Evolutionary conservation across 1,140 invertebrate species (phyloP).

Genomic region (Drosophila kanapiae): DNA sequence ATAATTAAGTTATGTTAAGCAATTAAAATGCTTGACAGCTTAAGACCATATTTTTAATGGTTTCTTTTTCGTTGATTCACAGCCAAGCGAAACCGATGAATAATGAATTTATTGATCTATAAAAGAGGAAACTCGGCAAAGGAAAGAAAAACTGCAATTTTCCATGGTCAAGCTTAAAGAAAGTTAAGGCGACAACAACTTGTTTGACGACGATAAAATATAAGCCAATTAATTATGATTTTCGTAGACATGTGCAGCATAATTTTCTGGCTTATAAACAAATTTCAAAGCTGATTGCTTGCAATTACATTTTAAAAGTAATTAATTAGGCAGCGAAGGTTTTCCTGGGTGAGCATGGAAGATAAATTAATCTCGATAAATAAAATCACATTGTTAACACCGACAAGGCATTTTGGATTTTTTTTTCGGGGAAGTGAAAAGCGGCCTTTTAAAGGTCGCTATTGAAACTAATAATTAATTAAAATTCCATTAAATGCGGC

Average conservation of each 20-base stretch:
- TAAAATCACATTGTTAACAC: slow-evolving; percentile 17
- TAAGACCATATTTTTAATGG: slow-evolving; percentile 10
- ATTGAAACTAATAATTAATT: slow-evolving; percentile 71
- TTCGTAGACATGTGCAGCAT: neutral
- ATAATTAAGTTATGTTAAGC: slow-evolving; percentile 29
- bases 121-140: slow-evolving; percentile 3
- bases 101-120: slow-evolving; percentile 44
- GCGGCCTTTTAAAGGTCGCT: slow-evolving; percentile 58
- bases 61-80: slow-evolving; percentile 15
- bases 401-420: neutral
- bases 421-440: slow-evolving; percentile 16
- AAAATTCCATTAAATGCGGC: slow-evolving; percentile 75
- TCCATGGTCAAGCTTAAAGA: slow-evolving; percentile 27
- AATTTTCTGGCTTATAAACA: slow-evolving; percentile 16
- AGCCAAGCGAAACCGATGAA: slow-evolving; percentile 17
- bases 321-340: slow-evolving; percentile 8
- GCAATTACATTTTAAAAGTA: slow-evolving; percentile 5
- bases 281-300: slow-evolving; percentile 5
- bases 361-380: neutral
- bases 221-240: slow-evolving; percentile 35
- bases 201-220: slow-evolving; percentile 30
- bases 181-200: slow-evolving; percentile 40
- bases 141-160: slow-evolving; percentile 29
- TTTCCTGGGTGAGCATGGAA: neutral
- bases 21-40: slow-evolving; percentile 27